These are phyloP conservation scores for Danionella cerebrum DNA, from an alignment of 2,113 vertebrate genomes.

Conservation along the genomic window DNA sequence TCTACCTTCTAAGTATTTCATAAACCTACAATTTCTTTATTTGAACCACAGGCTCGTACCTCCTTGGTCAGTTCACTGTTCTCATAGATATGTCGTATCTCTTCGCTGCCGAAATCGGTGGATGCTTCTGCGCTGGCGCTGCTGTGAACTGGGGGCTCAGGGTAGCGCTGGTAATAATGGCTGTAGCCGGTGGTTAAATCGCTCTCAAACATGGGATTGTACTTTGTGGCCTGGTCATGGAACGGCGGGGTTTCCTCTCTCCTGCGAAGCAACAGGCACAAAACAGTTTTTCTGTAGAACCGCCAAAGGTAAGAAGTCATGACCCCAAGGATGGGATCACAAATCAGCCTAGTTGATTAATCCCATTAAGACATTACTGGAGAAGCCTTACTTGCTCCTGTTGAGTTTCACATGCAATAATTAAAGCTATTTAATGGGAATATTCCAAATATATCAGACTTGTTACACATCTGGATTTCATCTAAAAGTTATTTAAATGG, in stretches of 20 bases:
- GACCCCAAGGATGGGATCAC: background rate
- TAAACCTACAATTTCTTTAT: background rate
- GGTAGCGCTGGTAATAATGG: conserved; percentile 74
- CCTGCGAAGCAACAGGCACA: conserved; percentile 47
- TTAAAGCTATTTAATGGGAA: background rate
- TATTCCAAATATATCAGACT: background rate
- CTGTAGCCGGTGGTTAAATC: conserved; percentile 71
- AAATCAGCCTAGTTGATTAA: background rate
- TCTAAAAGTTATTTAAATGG: background rate
- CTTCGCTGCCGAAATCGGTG: conserved; percentile 87
- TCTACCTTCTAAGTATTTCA: no score
- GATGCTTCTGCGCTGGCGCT: conserved; percentile 76
- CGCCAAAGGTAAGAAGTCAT: background rate
- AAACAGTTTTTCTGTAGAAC: no score
- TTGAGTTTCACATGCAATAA: background rate
- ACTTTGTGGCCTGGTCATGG: conserved; percentile 82
- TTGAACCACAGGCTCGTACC: conserved; percentile 52
- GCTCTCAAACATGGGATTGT: conserved; percentile 84
- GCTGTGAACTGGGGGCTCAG: conserved; percentile 69
- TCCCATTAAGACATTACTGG: background rate
- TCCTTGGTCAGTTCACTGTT: conserved; percentile 86
- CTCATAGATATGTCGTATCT: conserved; percentile 90
- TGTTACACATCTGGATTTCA: no score
- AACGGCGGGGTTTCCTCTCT: conserved; percentile 75
- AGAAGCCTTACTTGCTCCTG: background rate